These are phyloP conservation scores for Drosophila fuyamai DNA, from an alignment of 1,140 invertebrate species.

Conservation along the genomic window DNA sequence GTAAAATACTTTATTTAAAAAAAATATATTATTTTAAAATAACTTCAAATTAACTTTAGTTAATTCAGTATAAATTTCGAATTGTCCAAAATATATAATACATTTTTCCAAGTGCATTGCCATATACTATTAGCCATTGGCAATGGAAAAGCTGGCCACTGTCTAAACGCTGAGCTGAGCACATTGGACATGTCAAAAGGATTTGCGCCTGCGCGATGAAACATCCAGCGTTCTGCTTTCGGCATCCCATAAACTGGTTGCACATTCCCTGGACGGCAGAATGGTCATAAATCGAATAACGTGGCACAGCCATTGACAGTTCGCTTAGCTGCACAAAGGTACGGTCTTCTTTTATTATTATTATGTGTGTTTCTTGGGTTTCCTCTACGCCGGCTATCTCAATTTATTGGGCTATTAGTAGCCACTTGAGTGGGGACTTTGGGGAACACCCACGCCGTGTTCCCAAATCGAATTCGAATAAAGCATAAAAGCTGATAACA, in stretches of 20 bases:
- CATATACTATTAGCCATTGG: conserved; percentile 45
- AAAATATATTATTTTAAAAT: too few relatives aligned
- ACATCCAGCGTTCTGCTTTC: conserved; percentile 7
- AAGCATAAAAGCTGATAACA: conserved; percentile 71
- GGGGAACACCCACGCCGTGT: conserved; percentile 64
- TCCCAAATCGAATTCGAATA: conserved; percentile 55
- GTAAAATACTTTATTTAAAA: too few relatives aligned
- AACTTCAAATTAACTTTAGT: too few relatives aligned
- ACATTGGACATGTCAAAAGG: conserved; percentile 65
- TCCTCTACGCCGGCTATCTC: conserved; percentile 30
- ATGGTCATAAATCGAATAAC: conserved; percentile 61
- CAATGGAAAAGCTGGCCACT: conserved; percentile 19
- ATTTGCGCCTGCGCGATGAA: conserved; percentile 47
- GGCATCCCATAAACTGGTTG: conserved; percentile 57
- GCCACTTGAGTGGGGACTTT: conserved; percentile 62
- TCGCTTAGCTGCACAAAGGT: conserved; percentile 44
- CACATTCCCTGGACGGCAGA: conserved; percentile 25
- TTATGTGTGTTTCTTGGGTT: conserved; percentile 22
- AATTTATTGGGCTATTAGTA: conserved; percentile 78
- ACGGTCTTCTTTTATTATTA: conserved; percentile 13
- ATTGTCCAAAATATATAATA: too few relatives aligned
- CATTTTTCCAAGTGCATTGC: conserved; percentile 13
- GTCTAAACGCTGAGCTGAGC: conserved; percentile 16
- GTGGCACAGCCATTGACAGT: conserved; percentile 64
- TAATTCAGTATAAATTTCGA: too few relatives aligned